Evolutionary conservation across 2,888 invertebrate species (phyloP), one percentile per base, ranked within the genome.

Genomic region (Blera fallax): DNA sequence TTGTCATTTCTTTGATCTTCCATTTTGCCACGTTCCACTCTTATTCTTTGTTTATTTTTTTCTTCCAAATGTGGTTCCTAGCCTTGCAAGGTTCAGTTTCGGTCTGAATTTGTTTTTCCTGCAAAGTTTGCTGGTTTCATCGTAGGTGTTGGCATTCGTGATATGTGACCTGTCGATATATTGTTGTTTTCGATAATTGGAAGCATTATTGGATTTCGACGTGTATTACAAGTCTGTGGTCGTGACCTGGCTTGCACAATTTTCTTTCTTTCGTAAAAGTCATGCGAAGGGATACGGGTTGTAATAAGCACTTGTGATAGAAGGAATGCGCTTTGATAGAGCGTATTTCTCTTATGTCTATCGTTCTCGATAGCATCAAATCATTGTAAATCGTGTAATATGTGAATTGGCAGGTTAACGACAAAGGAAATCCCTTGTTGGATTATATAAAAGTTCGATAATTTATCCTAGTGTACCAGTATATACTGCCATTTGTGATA

Each of bases 161-260:
- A 34, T 72, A 11, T 58, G 27, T 60, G 72, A 60, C 40, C 27
- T 60, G 72, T 72, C 34, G 48, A 48, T 18, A 37, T 50, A 29
- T 50, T 72, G 18, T 52, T 40, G 40, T 16, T 5, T 60, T 16
- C 24, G n/a, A 50, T 62, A 72, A 72, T 72, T 72, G 72, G 72
- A 72, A 50, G 40, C 29, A 21, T 40, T 50, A 72, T 72, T 72
- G 72, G 50, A 60, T 60, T 16, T 37, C 27, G 60, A 72, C 60
- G 50, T 72, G 60, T 6, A 29, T 27, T 40, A 50, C 48, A 27
- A 16, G 11, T 2, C 8, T 50, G 56, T 34, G 24, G 29, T 72
- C 72, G 72, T 72, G 72, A 60, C 72, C 37, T 45, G 37, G 14
- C 10, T 0, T 40, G 27, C 34, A 18, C 24, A 27, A 50, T 48